Evolutionary conservation across 2,797 vertebrate species (phyloP).

Genomic region (Melanotaenia boesemani): DNA sequence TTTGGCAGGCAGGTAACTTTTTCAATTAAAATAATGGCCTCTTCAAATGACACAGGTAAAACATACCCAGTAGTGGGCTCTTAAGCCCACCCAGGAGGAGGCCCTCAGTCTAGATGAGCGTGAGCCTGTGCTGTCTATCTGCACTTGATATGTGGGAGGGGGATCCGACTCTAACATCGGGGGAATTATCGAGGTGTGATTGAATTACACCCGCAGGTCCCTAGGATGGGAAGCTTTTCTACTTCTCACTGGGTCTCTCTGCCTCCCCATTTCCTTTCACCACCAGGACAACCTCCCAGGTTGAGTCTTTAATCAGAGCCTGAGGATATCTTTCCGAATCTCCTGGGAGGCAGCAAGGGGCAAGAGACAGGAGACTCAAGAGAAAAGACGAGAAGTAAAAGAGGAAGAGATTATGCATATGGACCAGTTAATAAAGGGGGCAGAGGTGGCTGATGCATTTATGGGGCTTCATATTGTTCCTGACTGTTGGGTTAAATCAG

Average conservation of each 20-base stretch:
- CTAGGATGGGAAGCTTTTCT: conserved; percentile 52
- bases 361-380: conserved; percentile 17
- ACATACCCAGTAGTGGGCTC: conserved; percentile 59
- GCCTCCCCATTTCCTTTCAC: conserved; percentile 29
- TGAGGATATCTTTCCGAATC: conserved; percentile 60
- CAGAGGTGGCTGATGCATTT: conserved; percentile 39
- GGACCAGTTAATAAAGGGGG: conserved; percentile 20
- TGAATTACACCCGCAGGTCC: conserved; percentile 69
- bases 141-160: conserved; percentile 52
- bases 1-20: conserved; percentile 69
- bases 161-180: conserved; percentile 63
- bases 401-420: conserved; percentile 25
- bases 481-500: conserved; percentile 66
- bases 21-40: conserved; percentile 78
- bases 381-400: conserved; percentile 24
- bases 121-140: conserved; percentile 65
- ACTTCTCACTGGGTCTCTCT: conserved; percentile 16
- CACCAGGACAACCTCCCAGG: conserved; percentile 45
- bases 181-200: conserved; percentile 79
- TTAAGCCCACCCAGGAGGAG: conserved; percentile 75
- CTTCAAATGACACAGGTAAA: conserved; percentile 71
- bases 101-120: conserved; percentile 65
- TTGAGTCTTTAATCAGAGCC: conserved; percentile 69
- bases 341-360: conserved; percentile 40
- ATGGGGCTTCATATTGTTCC: conserved; percentile 41